Conservation (phyloP, 2,888 invertebrate species). For the Papilio protenor region DNA sequence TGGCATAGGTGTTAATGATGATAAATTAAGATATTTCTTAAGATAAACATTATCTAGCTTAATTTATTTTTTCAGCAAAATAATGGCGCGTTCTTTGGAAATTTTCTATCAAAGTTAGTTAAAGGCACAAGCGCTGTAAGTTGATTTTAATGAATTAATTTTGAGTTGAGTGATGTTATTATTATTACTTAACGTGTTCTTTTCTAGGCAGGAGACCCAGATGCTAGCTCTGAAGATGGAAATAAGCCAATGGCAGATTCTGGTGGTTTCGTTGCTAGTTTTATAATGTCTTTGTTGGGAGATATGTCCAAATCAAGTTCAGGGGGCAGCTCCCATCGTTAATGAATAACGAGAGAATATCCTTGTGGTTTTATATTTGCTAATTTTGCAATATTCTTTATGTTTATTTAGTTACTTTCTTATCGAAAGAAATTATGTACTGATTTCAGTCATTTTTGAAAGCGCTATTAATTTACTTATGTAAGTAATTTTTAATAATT, state of each 20-base stretch:
- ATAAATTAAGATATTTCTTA: not conserved
- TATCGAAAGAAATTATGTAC: no score
- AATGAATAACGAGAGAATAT: constrained; percentile 12
- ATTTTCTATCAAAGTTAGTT: constrained; percentile 70
- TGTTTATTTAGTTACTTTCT: not conserved
- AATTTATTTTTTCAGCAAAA: constrained; percentile 67
- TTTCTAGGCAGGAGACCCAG: constrained; percentile 65
- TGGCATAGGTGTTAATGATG: no score
- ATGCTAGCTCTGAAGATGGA: constrained; percentile 62
- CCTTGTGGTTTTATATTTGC: not conserved
- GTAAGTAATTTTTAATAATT: not conserved
- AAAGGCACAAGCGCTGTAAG: constrained; percentile 79
- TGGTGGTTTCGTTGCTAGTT: constrained; percentile 68
- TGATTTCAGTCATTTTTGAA: not conserved
- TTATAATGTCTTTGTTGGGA: constrained; percentile 70
- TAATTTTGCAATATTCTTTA: not conserved
- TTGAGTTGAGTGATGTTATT: not conserved
- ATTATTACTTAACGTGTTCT: constrained; percentile 27
- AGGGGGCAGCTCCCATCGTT: constrained; percentile 59
- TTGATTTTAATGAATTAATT: not conserved
- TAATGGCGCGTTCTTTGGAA: constrained; percentile 79
- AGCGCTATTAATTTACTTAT: not conserved
- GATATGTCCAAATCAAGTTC: constrained; percentile 78
- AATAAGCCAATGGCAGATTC: constrained; percentile 68
- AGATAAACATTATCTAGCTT: not conserved